Conservation (phyloP, 37 sponge, comb jelly and placozoan species). For the Beroe forskalii region DNA sequence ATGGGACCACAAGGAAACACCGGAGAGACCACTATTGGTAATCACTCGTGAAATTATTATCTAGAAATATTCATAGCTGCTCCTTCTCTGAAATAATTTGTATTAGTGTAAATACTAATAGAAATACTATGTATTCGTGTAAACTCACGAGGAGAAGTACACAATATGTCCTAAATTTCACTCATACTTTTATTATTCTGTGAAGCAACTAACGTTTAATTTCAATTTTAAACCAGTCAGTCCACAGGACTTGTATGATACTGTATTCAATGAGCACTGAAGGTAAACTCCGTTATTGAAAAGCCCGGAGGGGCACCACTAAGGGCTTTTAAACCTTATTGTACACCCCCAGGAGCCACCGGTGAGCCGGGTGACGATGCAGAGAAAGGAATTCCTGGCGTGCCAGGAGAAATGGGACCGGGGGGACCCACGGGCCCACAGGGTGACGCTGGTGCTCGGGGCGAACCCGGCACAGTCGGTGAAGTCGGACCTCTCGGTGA, state of each 20-base stretch:
- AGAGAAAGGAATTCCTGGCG: background rate
- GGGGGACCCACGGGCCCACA: background rate
- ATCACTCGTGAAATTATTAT: no score
- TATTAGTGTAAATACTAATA: no score
- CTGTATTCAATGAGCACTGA: no score
- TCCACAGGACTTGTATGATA: background rate
- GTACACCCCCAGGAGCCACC: background rate
- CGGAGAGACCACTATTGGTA: conserved; percentile 18
- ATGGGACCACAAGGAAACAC: background rate
- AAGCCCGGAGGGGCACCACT: no score
- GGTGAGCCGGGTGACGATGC: background rate
- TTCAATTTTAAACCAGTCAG: no score
- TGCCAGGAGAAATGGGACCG: background rate
- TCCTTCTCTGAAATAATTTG: background rate
- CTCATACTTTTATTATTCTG: no score
- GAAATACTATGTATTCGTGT: no score
- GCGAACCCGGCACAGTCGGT: background rate
- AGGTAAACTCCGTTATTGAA: no score
- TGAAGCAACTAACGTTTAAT: no score
- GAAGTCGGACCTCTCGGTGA: background rate
- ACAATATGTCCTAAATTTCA: no score
- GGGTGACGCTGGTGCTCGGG: background rate
- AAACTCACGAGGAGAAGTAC: no score
- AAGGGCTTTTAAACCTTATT: background rate
- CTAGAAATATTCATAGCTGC: no score